phyloP scores from a whole-genome alignment of 2,797 vertebrate genomes.

The Hoplostethus atlanticus region DNA sequence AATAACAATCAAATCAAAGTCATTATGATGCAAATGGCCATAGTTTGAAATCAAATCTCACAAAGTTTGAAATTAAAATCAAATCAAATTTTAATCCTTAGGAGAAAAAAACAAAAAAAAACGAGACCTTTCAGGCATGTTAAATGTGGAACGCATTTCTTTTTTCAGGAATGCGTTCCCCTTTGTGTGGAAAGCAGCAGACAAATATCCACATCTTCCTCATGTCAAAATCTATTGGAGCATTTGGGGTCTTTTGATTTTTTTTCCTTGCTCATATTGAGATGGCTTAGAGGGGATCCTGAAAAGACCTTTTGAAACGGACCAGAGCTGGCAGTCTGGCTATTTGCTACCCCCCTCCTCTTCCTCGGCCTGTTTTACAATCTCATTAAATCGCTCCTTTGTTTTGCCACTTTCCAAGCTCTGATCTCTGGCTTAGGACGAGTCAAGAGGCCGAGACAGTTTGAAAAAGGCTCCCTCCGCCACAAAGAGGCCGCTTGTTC shows the following conservation, averaged over 20 bases:
- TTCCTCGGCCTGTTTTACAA: constrained; percentile 86
- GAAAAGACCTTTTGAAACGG: constrained; percentile 88
- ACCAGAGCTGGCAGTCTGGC: constrained; percentile 84
- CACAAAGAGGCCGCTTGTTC: constrained; percentile 88
- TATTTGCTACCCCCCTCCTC: constrained; percentile 77
- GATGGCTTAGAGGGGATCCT: constrained; percentile 82
- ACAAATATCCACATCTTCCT: constrained; percentile 79
- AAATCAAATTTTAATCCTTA: constrained; percentile 28
- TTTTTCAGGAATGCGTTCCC: constrained; percentile 66
- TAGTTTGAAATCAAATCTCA: constrained; percentile 32
- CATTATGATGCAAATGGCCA: not conserved
- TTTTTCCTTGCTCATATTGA: constrained; percentile 76
- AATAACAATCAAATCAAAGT: constrained; percentile 12
- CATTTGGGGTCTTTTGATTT: constrained; percentile 82
- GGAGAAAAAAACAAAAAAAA: constrained; percentile 4
- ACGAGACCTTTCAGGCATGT: constrained; percentile 52
- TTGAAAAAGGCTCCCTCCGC: constrained; percentile 85
- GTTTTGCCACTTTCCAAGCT: constrained; percentile 90
- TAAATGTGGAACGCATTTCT: constrained; percentile 53
- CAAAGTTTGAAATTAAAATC: not conserved
- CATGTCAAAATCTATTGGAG: constrained; percentile 80
- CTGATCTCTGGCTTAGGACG: constrained; percentile 89
- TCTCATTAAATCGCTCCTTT: constrained; percentile 89
- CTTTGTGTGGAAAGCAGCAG: constrained; percentile 73
- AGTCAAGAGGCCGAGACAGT: constrained; percentile 89